A percentile compares a stretch with the other conserved stretches of the same genome.
Conservation (phyloP, 2,888 invertebrate genomes). For the Eledona agricola region DNA sequence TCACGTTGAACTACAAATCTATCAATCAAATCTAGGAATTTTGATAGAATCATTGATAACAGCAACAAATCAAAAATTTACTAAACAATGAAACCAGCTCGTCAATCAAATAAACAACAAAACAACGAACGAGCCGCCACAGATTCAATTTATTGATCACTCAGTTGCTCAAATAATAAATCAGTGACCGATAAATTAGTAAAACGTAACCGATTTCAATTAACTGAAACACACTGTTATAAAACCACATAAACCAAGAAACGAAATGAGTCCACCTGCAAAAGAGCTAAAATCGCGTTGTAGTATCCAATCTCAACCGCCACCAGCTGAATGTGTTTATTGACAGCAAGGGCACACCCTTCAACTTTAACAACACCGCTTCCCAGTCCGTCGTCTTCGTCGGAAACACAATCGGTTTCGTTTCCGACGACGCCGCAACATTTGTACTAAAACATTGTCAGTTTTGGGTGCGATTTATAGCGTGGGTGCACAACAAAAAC, state of each 20-base stretch:
- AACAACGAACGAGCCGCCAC: too few species aligned
- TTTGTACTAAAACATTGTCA: slow-evolving; percentile 10
- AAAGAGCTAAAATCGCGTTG: neutral
- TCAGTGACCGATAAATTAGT: slow-evolving; percentile 1
- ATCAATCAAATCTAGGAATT: too few species aligned
- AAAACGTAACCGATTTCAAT: slow-evolving; percentile 12
- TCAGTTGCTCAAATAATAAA: too few species aligned
- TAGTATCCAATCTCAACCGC: slow-evolving; percentile 13
- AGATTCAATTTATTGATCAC: too few species aligned
- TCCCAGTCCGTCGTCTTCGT: neutral
- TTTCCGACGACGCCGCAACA: slow-evolving; percentile 17
- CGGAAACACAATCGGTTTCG: slow-evolving; percentile 2
- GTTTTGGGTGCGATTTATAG: neutral
- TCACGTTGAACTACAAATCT: too few species aligned
- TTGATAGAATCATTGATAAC: too few species aligned
- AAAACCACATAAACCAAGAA: neutral
- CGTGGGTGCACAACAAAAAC: slow-evolving; percentile 6
- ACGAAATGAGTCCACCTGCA: slow-evolving; percentile 9
- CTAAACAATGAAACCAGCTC: too few species aligned
- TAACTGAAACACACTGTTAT: slow-evolving; percentile 2
- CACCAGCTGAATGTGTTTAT: slow-evolving; percentile 2
- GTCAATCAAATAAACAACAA: too few species aligned
- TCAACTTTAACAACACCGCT: neutral
- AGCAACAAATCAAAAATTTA: too few species aligned
- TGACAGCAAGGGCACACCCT: slow-evolving; percentile 12